Base-by-base conservation (phyloP, 2,113 vertebrate genomes). In the Clarias batrachus region DNA sequence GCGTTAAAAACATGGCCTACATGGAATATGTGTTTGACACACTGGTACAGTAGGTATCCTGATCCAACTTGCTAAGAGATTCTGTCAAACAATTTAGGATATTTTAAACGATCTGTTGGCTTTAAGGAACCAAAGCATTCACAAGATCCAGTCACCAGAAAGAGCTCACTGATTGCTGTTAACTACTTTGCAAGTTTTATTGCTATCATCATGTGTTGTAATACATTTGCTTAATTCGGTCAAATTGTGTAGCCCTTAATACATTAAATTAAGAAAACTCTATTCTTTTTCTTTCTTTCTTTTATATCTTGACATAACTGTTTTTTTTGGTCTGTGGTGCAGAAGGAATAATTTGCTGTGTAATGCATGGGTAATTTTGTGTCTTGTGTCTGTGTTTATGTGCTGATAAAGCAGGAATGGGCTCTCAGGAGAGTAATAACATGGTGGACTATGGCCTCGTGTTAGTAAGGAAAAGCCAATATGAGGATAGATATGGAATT, bases 391-490 rank as follows among this genome's bases (percentile, higher is more conserved):
- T 37, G 27, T 80, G 56, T 62, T 81, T 81, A 41, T 62, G 78
- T 81, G 78, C 60, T 62, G 78, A 81, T 21, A 16, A 81, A 81
- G 57, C 78, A 81, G 11, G 4, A 41, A 19, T 30, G 21, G 54
- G 77, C 21, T 79, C 10, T 59, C 77, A 33, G 21, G 68, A 27
- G 25, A 30, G 60, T 76, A 37, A 70, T 66, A 77, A 80, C 48
- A 86, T 4, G 56, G 63, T 84, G 85, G 82, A 60, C 81, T 71
- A 8, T 83, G 56, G 2, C 68, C 85, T 41, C 27, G 17, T 19
- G 52, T 57, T 21, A 73, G 56, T 48, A 7, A 65, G 41, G 21
- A 27, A 78, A n/a, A 71, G 30, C 54, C 30, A 27, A 5, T 57
- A 57, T 19, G 54, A 52, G 68, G 52, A 7, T 23, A 85, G 84